phyloP scores from a whole-genome alignment of 2,797 vertebrate species.

The Brachymystax lenok region DNA sequence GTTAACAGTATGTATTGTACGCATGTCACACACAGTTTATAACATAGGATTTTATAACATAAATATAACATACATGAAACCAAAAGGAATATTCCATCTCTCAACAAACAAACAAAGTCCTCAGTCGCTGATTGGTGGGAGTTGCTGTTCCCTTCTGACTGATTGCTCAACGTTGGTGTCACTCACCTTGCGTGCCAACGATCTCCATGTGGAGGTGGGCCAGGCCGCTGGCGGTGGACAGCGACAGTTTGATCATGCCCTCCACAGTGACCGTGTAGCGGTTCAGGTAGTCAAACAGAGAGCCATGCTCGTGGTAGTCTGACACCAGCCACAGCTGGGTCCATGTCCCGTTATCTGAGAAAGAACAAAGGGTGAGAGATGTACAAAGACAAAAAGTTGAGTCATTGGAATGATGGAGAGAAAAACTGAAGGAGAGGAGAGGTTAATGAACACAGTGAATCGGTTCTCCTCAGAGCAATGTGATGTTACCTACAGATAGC shows the following conservation, averaged over 20 bases:
- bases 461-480: slow-evolving; percentile 15
- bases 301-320: slow-evolving; percentile 90
- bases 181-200: slow-evolving; percentile 89
- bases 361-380: neutral
- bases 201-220: slow-evolving; percentile 94
- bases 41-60: no score
- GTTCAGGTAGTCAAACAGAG: slow-evolving; percentile 91
- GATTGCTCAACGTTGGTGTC: neutral
- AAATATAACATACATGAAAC: no score
- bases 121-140: neutral
- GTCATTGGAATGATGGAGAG: neutral
- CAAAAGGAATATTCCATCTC: neutral
- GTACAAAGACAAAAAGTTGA: neutral
- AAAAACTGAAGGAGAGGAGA: neutral
- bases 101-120: neutral
- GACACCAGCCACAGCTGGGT: slow-evolving; percentile 92
- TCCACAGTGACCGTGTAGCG: slow-evolving; percentile 90
- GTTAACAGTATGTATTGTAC: no score
- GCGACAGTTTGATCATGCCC: slow-evolving; percentile 89
- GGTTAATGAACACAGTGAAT: slow-evolving; percentile 27
- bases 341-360: slow-evolving; percentile 88
- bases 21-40: no score
- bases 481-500: slow-evolving; percentile 40
- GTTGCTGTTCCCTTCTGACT: neutral
- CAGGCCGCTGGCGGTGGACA: slow-evolving; percentile 89